Evolutionary conservation across 2,888 invertebrate genomes (phyloP).

Genomic region (Drosophila nr. fundita): DNA sequence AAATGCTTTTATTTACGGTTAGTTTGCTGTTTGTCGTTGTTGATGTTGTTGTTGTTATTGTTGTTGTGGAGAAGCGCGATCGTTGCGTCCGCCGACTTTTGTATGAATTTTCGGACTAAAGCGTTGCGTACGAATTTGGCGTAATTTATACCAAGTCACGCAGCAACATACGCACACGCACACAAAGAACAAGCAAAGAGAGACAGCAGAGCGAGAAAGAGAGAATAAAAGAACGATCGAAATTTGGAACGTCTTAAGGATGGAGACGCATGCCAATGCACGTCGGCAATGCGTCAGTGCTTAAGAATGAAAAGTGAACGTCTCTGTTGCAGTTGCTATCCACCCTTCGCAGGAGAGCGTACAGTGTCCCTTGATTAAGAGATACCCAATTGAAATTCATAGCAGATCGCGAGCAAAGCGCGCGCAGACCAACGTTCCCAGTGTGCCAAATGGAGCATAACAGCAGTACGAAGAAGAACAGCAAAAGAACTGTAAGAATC

Average conservation of each 20-base stretch:
- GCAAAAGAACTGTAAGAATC: slow-evolving; percentile 16
- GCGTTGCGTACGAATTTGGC: slow-evolving; percentile 72
- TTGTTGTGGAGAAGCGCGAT: slow-evolving; percentile 53
- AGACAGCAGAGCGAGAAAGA: slow-evolving; percentile 9
- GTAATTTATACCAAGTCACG: slow-evolving; percentile 80
- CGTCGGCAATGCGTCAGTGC: slow-evolving; percentile 34
- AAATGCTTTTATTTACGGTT: slow-evolving; percentile 48
- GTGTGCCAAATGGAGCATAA: slow-evolving; percentile 58
- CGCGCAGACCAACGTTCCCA: slow-evolving; percentile 52
- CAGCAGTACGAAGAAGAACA: neutral
- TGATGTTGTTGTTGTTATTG: slow-evolving; percentile 18
- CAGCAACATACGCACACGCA: slow-evolving; percentile 36
- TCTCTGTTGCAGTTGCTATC: slow-evolving; percentile 19
- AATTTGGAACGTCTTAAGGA: slow-evolving; percentile 34
- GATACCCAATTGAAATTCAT: slow-evolving; percentile 57
- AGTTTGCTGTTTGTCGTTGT: slow-evolving; percentile 7
- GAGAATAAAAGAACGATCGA: slow-evolving; percentile 12
- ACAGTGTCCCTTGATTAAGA: slow-evolving; percentile 56
- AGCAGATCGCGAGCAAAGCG: slow-evolving; percentile 40
- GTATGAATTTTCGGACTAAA: slow-evolving; percentile 75
- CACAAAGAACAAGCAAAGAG: slow-evolving; percentile 23
- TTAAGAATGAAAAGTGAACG: slow-evolving; percentile 63
- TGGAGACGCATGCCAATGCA: slow-evolving; percentile 41
- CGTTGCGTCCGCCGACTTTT: slow-evolving; percentile 41
- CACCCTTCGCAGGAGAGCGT: neutral